Base-by-base conservation (phyloP, 2,888 invertebrate genomes). In the Phorcus lineatus region DNA sequence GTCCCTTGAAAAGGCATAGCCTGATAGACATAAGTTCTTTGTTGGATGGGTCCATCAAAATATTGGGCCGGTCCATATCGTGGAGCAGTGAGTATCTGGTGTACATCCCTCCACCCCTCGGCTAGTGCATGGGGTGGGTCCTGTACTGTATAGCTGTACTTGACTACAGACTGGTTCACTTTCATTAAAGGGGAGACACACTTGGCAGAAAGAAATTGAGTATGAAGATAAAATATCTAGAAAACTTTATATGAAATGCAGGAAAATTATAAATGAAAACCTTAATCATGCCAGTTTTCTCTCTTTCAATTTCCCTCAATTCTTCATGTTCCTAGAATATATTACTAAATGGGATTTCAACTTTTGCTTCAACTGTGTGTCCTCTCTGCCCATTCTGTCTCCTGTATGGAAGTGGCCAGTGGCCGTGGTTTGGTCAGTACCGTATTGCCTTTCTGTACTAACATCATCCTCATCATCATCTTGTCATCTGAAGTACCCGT, bases 11-110 rank as follows among this genome's bases (percentile, higher is more conserved):
- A 80, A 80, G 84, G 19, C 80, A 84, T 85, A 85, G 85, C 77
- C 82, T 85, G 82, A 83, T 85, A 79, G 85, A 85, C 82, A 81
- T 85, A 77, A 82, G 79, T 62, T 84, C 85, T 31, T 76, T 85
- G 53, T 79, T 85, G 78, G 85, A 85, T 67, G 82, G 83, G 62
- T 85, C 85, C 47, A 83, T 85, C 81, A 85, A 84, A 62, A 84
- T 85, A 81, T 80, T 85, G 77, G 85, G 85, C 70, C 83, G 85
- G 24, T 85, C 85, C 76, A 83, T 85, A 57, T 85, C 85, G 9
- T 81, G 83, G 74, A 85, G 83, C 81, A 85, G 85, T 85, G 83
- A 85, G 85, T 85, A 85, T 67, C 52, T 52, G 24, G 24, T 74
- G 74, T n/a, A 55, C 53, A 40, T 24, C 40, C 36, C 36, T 28